Conservation (phyloP, 2,888 invertebrate genomes). For the Nephrotoma guestfalica region DNA sequence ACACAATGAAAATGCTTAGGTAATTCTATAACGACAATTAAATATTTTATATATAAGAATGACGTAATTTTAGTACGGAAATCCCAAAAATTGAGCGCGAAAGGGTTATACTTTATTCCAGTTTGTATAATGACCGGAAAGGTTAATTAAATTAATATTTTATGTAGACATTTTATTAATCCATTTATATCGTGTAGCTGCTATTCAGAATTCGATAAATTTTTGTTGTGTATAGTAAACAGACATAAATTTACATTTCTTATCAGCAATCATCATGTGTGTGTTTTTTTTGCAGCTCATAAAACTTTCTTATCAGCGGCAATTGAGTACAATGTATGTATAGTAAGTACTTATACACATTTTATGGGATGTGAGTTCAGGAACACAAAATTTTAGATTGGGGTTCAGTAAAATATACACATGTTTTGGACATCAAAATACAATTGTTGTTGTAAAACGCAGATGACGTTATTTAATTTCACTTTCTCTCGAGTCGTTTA, state of each 20-base stretch:
- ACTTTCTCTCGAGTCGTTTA: too few species aligned
- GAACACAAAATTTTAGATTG: background rate
- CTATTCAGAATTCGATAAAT: background rate
- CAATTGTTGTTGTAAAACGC: too few species aligned
- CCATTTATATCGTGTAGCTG: background rate
- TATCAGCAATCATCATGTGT: background rate
- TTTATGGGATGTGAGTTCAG: background rate
- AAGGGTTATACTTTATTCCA: background rate
- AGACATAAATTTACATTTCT: background rate
- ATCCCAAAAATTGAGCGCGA: too few species aligned
- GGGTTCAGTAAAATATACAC: too few species aligned
- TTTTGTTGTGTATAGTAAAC: background rate
- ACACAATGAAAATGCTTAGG: too few species aligned
- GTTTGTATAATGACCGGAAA: background rate
- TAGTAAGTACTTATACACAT: background rate
- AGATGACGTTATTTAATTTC: too few species aligned
- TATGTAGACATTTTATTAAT: background rate
- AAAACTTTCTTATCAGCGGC: background rate
- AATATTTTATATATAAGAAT: too few species aligned
- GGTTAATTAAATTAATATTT: background rate
- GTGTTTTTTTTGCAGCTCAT: background rate
- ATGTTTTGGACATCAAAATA: too few species aligned
- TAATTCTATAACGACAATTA: too few species aligned
- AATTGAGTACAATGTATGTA: background rate
- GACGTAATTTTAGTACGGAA: too few species aligned